phyloP scores from a whole-genome alignment of 2,797 vertebrate genomes.

The Ambastaia sidthimunki region DNA sequence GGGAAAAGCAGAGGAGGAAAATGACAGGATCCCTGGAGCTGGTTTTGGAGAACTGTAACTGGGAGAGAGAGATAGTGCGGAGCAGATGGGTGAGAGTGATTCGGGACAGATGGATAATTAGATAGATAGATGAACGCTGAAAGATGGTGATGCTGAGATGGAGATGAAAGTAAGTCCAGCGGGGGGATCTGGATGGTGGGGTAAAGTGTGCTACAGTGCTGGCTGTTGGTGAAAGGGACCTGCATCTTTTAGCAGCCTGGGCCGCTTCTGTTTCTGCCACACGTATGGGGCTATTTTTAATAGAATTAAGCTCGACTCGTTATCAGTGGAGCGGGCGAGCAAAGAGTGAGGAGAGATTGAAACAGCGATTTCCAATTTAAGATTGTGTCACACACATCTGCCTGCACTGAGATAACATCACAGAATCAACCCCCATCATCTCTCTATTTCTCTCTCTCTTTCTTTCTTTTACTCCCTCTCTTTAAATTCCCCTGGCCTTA shows the following conservation, averaged over 20 bases:
- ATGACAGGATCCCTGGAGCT: constrained; percentile 64
- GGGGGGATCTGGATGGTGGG: constrained; percentile 47
- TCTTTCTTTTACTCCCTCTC: constrained; percentile 26
- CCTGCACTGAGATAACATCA: constrained; percentile 77
- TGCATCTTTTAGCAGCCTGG: constrained; percentile 50
- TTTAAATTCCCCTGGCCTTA: constrained; percentile 41
- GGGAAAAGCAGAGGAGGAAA: constrained; percentile 64
- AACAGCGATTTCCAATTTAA: constrained; percentile 86
- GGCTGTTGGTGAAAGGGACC: constrained; percentile 54
- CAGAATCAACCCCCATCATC: constrained; percentile 73
- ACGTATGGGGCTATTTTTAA: constrained; percentile 76
- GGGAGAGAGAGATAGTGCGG: constrained; percentile 36
- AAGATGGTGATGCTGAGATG: constrained; percentile 61
- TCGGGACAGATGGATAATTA: constrained; percentile 60
- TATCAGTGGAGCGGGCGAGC: constrained; percentile 74
- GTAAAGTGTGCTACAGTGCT: constrained; percentile 56
- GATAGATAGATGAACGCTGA: constrained; percentile 57
- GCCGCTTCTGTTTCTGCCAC: constrained; percentile 30
- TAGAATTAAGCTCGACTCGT: constrained; percentile 80
- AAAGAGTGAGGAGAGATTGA: constrained; percentile 80
- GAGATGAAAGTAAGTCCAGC: constrained; percentile 59
- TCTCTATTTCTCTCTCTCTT: constrained; percentile 54
- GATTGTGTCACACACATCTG: constrained; percentile 84
- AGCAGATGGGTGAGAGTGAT: constrained; percentile 58
- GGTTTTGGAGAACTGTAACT: constrained; percentile 48